Percentiles rank a stretch among this genome's conserved stretches.
These are phyloP conservation scores for Drosophila rellima DNA, from an alignment of 2,888 invertebrate species.

Conservation along the genomic window DNA sequence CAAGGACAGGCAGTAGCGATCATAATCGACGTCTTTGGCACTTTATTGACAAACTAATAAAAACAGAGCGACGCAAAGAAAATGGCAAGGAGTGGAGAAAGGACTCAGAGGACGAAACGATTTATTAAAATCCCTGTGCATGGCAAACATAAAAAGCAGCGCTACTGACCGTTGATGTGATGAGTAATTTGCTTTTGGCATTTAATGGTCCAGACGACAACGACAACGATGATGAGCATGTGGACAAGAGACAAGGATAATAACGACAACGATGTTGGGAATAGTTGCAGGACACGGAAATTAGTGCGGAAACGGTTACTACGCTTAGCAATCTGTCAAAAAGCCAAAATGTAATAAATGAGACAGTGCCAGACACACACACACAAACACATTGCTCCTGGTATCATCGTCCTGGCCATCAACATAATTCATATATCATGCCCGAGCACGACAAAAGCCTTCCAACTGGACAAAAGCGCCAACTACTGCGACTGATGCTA, in stretches of 20 bases:
- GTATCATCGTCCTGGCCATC: constrained; percentile 55
- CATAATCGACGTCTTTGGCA: constrained; percentile 75
- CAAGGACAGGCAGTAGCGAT: constrained; percentile 49
- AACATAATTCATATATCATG: constrained; percentile 74
- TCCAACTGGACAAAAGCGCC: constrained; percentile 47
- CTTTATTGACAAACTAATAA: constrained; percentile 83
- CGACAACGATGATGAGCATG: constrained; percentile 31
- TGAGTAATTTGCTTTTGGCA: constrained; percentile 84
- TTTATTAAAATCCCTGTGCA: constrained; percentile 80
- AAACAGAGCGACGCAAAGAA: constrained; percentile 43
- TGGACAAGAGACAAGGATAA: constrained; percentile 15
- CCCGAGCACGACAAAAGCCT: constrained; percentile 66
- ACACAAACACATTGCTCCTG: constrained; percentile 18
- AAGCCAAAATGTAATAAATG: constrained; percentile 82
- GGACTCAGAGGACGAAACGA: constrained; percentile 64
- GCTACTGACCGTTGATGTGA: constrained; percentile 76
- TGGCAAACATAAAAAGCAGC: constrained; percentile 67
- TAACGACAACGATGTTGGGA: constrained; percentile 46
- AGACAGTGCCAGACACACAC: constrained; percentile 30
- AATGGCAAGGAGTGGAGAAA: constrained; percentile 17
- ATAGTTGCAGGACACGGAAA: constrained; percentile 77
- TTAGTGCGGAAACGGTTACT: constrained; percentile 77
- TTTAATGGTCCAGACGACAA: constrained; percentile 75
- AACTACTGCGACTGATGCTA: constrained; percentile 49
- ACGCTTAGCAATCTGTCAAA: constrained; percentile 80